Conservation (phyloP, 2,797 vertebrate species). For the Acanthurus lineatus region DNA sequence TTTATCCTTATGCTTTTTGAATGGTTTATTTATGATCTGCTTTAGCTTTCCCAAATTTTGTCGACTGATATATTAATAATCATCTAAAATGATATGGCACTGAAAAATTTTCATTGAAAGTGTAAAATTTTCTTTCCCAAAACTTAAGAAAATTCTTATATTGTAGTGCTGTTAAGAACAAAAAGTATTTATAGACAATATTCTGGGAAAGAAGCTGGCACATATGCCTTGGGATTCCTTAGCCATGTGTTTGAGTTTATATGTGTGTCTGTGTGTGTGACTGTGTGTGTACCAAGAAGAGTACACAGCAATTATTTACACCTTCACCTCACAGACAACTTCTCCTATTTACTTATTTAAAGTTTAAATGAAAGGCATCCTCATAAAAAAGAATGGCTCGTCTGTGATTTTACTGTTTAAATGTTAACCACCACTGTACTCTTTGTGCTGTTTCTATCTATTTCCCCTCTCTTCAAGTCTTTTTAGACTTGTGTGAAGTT, state of each 20-base stretch:
- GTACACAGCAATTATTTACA: conserved; percentile 29
- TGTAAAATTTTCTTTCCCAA: too few species aligned
- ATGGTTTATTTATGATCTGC: too few species aligned
- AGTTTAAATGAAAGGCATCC: not conserved
- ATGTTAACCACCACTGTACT: not conserved
- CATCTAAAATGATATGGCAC: too few species aligned
- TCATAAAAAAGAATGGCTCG: not conserved
- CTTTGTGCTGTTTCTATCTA: not conserved
- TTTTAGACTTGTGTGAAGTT: not conserved
- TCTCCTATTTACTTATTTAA: conserved; percentile 9
- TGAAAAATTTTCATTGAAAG: too few species aligned
- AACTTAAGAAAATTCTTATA: not conserved
- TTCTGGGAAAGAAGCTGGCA: conserved; percentile 28
- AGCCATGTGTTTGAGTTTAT: not conserved
- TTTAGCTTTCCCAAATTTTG: too few species aligned
- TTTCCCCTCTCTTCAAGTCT: not conserved
- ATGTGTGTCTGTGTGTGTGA: conserved; percentile 3
- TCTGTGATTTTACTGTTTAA: not conserved
- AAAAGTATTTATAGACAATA: conserved; percentile 26
- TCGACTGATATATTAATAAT: too few species aligned
- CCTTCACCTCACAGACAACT: not conserved
- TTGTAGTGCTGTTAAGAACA: not conserved
- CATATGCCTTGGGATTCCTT: not conserved
- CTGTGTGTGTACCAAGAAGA: not conserved
- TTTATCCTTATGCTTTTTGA: too few species aligned